Evolutionary conservation across 2,888 invertebrate genomes (phyloP).

Genomic region (Hyposoter didymator): DNA sequence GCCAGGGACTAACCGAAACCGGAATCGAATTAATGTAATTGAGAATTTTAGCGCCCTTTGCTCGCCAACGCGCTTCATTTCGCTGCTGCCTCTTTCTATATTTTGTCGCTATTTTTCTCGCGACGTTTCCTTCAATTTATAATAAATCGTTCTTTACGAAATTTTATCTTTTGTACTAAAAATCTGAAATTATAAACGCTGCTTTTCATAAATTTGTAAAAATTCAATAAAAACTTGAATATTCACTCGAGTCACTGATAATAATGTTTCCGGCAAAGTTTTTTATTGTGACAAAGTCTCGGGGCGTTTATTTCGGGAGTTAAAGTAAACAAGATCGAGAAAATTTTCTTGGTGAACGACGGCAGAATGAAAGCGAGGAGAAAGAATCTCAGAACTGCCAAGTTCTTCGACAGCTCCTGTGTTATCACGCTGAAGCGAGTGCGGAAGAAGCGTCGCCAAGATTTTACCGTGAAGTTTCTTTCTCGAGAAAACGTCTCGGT

Average conservation of each 20-base stretch:
- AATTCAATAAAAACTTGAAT: no score
- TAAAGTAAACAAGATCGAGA: slow-evolving; percentile 15
- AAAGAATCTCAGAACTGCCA: slow-evolving; percentile 38
- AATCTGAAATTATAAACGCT: background rate
- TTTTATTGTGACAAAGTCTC: slow-evolving; percentile 2
- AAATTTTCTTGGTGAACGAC: slow-evolving; percentile 31
- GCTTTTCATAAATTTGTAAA: background rate
- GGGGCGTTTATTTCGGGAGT: slow-evolving; percentile 25
- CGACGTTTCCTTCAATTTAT: slow-evolving; percentile 7
- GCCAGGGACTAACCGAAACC: slow-evolving; percentile 71
- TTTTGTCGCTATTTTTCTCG: background rate
- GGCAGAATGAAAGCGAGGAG: slow-evolving; percentile 9
- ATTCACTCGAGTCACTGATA: background rate
- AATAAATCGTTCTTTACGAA: slow-evolving; percentile 21
- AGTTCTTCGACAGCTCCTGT: slow-evolving; percentile 36
- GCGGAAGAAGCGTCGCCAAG: slow-evolving; percentile 52
- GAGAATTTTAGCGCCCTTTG: slow-evolving; percentile 80
- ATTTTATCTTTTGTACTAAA: background rate
- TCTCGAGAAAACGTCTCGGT: slow-evolving; percentile 45
- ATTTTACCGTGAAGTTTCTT: slow-evolving; percentile 62
- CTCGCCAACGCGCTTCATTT: slow-evolving; percentile 66
- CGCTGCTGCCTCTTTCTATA: slow-evolving; percentile 42
- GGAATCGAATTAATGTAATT: slow-evolving; percentile 81
- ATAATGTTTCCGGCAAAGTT: background rate
- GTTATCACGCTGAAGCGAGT: slow-evolving; percentile 13